A percentile compares a stretch with the other conserved stretches of the same genome.
Conservation (phyloP, 2,797 vertebrate genomes). For the Falco cherrug region DNA sequence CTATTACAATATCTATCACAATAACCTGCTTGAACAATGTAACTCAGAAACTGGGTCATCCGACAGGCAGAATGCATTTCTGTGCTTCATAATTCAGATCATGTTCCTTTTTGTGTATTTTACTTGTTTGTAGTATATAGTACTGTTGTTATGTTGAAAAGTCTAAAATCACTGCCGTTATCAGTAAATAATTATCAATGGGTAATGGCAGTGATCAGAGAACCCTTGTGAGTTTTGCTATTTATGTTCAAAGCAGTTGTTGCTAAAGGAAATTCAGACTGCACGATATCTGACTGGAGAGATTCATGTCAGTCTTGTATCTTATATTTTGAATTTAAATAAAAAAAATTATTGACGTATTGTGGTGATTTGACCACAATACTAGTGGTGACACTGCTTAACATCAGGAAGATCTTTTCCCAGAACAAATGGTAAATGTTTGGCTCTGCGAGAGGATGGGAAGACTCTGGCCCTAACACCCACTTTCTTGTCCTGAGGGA, state of each 20-base stretch:
- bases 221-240: background rate
- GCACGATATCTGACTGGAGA: background rate
- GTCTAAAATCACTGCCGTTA: background rate
- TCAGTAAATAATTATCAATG: background rate
- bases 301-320: background rate
- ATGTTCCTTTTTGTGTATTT: background rate
- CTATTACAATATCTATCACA: background rate
- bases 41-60: background rate
- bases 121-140: background rate
- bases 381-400: background rate
- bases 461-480: background rate
- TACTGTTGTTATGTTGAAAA: background rate
- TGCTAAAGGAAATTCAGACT: background rate
- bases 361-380: background rate
- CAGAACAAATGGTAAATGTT: background rate
- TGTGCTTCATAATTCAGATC: background rate
- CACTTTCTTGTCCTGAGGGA: background rate
- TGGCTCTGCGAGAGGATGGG: background rate
- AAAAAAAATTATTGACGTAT: background rate
- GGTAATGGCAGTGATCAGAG: background rate
- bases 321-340: background rate
- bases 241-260: background rate
- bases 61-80: background rate
- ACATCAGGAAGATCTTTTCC: background rate
- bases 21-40: background rate